Evolutionary conservation across 2,113 vertebrate genomes (phyloP).

Genomic region (Xyrauchen texanus): DNA sequence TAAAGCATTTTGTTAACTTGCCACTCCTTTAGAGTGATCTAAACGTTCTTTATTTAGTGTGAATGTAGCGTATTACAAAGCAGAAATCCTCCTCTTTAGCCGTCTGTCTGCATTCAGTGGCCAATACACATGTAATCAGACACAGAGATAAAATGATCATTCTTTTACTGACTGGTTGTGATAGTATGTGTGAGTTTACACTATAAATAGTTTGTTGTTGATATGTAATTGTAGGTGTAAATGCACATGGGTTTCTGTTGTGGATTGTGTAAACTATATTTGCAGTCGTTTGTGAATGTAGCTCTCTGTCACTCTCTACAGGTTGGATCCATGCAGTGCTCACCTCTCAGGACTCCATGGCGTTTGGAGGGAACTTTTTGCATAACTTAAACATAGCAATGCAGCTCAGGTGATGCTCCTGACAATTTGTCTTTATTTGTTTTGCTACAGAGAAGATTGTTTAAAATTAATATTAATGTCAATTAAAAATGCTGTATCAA

Average conservation of each 20-base stretch:
- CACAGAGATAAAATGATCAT: not conserved
- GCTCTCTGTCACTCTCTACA: constrained; percentile 70
- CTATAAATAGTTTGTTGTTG: not conserved
- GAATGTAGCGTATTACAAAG: constrained; percentile 5
- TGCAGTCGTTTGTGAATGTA: not conserved
- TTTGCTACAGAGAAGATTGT: too few relatives aligned
- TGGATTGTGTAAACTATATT: not conserved
- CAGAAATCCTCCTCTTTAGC: not conserved
- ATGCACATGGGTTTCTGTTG: not conserved
- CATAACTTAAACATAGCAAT: constrained; percentile 99
- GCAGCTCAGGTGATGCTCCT: constrained; percentile 91
- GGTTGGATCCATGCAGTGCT: constrained; percentile 99
- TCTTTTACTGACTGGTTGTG: not conserved
- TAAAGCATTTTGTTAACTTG: too few relatives aligned
- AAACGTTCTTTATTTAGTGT: too few relatives aligned
- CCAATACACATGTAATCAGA: constrained; percentile 19
- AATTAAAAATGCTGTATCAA: too few relatives aligned
- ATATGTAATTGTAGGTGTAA: not conserved
- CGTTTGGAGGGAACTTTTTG: constrained; percentile 98
- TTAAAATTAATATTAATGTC: too few relatives aligned
- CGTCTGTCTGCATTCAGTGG: too few relatives aligned
- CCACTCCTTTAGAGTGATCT: too few relatives aligned
- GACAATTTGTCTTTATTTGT: not conserved
- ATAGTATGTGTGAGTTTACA: not conserved
- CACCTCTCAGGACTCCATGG: constrained; percentile 99